Evolutionary conservation across 2,888 invertebrate species (phyloP).

Genomic region (Schizotus pectinicornis): DNA sequence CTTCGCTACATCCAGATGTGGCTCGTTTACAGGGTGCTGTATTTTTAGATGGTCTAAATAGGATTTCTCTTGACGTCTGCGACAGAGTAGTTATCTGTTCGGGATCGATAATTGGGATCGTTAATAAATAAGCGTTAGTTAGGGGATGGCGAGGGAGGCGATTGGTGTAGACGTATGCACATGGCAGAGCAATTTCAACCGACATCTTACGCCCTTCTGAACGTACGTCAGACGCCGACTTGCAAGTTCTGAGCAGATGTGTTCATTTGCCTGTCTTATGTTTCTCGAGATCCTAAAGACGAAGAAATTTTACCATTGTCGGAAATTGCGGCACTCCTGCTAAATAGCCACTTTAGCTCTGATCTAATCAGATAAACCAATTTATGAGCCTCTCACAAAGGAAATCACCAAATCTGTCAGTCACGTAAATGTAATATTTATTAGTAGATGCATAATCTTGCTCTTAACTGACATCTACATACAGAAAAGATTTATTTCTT

Average conservation of each 20-base stretch:
- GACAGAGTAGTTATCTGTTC: not conserved
- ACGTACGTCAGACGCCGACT: conserved; percentile 32
- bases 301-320: too few species aligned
- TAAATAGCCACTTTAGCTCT: conserved; percentile 4
- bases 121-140: not conserved
- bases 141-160: conserved; percentile 4
- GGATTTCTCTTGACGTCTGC: too few species aligned
- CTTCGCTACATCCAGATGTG: conserved; percentile 46
- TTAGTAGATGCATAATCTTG: too few species aligned
- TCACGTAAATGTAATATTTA: too few species aligned
- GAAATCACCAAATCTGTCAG: too few species aligned
- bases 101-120: not conserved
- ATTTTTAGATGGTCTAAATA: conserved; percentile 5
- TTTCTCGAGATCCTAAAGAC: conserved; percentile 19
- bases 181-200: conserved; percentile 35
- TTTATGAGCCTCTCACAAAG: too few species aligned
- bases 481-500: too few species aligned
- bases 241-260: conserved; percentile 34
- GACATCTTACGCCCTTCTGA: conserved; percentile 37
- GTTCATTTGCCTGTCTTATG: conserved; percentile 40
- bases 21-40: conserved; percentile 17
- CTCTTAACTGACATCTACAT: too few species aligned
- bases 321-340: conserved; percentile 11
- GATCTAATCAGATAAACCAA: too few species aligned
- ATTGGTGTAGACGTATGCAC: conserved; percentile 28